Conservation (phyloP, 2,113 vertebrate genomes). For the Anthoscopus minutus region DNA sequence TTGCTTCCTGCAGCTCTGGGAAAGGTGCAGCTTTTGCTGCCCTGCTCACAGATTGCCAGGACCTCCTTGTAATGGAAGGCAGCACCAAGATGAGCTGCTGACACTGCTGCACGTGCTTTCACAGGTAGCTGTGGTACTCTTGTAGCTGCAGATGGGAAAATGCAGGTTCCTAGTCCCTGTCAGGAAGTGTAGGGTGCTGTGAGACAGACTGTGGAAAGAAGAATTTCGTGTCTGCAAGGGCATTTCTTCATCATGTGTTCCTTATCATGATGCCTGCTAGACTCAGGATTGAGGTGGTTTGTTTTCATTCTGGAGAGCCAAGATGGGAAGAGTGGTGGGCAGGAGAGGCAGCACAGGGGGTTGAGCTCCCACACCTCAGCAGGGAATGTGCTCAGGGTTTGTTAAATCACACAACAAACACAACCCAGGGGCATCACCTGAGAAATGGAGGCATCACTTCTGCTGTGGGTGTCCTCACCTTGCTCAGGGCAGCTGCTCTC, state of each 20-base stretch:
- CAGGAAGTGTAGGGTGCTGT: not conserved
- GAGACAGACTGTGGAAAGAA: not conserved
- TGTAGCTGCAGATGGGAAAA: not conserved
- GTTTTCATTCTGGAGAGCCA: not conserved
- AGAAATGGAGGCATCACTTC: not conserved
- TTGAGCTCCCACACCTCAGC: not conserved
- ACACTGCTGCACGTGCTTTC: not conserved
- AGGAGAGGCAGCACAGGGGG: not conserved
- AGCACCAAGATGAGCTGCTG: not conserved
- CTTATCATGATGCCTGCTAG: not conserved
- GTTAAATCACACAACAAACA: not conserved
- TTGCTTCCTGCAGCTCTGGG: not conserved
- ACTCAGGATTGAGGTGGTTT: constrained; percentile 15
- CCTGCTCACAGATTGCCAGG: not conserved
- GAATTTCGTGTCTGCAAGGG: not conserved
- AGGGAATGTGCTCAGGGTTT: not conserved
- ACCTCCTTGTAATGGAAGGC: not conserved
- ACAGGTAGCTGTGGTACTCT: not conserved
- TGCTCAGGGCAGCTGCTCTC: not conserved
- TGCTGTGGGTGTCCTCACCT: not conserved
- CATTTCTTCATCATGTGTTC: not conserved
- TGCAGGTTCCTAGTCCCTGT: not conserved
- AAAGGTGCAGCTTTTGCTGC: not conserved
- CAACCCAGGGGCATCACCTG: not conserved
- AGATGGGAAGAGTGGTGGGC: not conserved